These are phyloP conservation scores for Chaenocephalus aceratus DNA, from an alignment of 2,113 vertebrate genomes.

Conservation along the genomic window DNA sequence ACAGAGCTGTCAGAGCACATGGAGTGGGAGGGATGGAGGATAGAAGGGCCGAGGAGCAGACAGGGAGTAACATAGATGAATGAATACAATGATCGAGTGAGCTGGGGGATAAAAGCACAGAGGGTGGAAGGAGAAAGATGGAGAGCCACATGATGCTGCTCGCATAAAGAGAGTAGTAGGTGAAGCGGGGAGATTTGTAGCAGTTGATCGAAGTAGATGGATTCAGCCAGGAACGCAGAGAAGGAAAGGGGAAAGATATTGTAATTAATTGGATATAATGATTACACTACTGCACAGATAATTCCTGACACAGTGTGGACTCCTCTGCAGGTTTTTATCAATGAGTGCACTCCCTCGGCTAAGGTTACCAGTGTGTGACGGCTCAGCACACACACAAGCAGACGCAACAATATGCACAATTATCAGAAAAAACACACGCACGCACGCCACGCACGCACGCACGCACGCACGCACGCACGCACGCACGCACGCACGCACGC, in stretches of 20 bases:
- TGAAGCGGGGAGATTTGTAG: slow-evolving; percentile 46
- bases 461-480: too few relatives aligned
- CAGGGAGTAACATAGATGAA: slow-evolving; percentile 78
- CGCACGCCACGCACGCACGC: too few relatives aligned
- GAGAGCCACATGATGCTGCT: slow-evolving; percentile 52
- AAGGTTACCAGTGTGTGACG: background rate
- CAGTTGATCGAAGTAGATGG: slow-evolving; percentile 66
- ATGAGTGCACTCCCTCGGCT: slow-evolving; percentile 6
- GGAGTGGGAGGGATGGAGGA: slow-evolving; percentile 72
- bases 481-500: too few relatives aligned
- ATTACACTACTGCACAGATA: slow-evolving; percentile 63
- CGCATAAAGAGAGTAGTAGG: slow-evolving; percentile 53
- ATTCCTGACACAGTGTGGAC: slow-evolving; percentile 59
- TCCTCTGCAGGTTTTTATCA: slow-evolving; percentile 45
- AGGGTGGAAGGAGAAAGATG: slow-evolving; percentile 62
- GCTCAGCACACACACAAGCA: slow-evolving; percentile 19
- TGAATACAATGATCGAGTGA: slow-evolving; percentile 78
- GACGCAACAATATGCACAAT: slow-evolving; percentile 37
- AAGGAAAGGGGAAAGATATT: slow-evolving; percentile 50
- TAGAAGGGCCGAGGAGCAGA: slow-evolving; percentile 52
- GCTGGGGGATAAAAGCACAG: slow-evolving; percentile 70
- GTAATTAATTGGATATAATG: slow-evolving; percentile 73
- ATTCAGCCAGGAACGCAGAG: slow-evolving; percentile 43
- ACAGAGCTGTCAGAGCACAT: slow-evolving; percentile 80
- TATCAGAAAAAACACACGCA: slow-evolving; percentile 22